These are phyloP conservation scores for Porites rus DNA, from an alignment of 92 coral and sea anemone genomes.

Conservation along the genomic window DNA sequence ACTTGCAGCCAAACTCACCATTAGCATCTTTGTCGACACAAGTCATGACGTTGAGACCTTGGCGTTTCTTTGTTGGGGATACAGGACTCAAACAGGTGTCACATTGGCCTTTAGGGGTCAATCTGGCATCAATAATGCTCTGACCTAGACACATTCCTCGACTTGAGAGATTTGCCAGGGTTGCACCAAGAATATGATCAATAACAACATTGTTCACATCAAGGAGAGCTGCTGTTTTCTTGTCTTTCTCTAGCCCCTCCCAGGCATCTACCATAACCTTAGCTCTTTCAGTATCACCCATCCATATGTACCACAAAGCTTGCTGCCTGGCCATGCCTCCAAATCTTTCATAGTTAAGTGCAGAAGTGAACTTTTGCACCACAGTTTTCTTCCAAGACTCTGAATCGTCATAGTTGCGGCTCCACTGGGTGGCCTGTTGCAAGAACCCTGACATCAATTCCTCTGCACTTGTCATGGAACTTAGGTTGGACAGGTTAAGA, in stretches of 20 bases:
- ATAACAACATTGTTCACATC: conserved; percentile 33
- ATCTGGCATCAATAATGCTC: conserved; percentile 17
- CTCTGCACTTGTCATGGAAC: not conserved
- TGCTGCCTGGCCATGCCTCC: conserved; percentile 63
- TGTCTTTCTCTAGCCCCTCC: conserved; percentile 41
- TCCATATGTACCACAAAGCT: conserved; percentile 65
- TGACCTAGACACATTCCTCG: conserved; percentile 33
- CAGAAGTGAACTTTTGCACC: conserved; percentile 19
- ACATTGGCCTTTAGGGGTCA: conserved; percentile 49
- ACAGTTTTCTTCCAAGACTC: conserved; percentile 47
- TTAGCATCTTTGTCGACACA: conserved; percentile 54
- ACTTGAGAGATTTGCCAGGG: conserved; percentile 31
- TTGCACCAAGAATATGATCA: conserved; percentile 21
- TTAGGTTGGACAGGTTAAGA: not conserved
- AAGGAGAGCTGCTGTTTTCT: conserved; percentile 24
- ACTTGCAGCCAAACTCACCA: conserved; percentile 56
- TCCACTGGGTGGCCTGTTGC: conserved; percentile 30
- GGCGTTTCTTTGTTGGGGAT: conserved; percentile 7
- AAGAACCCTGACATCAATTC: conserved; percentile 2
- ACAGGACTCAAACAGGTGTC: conserved; percentile 63
- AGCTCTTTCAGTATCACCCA: conserved; percentile 44
- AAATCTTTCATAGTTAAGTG: conserved; percentile 62
- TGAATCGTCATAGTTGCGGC: conserved; percentile 20
- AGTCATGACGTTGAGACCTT: conserved; percentile 34
- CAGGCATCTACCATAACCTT: conserved; percentile 48